Conservation (phyloP, 2,888 invertebrate species). For the Neelides folsomi region DNA sequence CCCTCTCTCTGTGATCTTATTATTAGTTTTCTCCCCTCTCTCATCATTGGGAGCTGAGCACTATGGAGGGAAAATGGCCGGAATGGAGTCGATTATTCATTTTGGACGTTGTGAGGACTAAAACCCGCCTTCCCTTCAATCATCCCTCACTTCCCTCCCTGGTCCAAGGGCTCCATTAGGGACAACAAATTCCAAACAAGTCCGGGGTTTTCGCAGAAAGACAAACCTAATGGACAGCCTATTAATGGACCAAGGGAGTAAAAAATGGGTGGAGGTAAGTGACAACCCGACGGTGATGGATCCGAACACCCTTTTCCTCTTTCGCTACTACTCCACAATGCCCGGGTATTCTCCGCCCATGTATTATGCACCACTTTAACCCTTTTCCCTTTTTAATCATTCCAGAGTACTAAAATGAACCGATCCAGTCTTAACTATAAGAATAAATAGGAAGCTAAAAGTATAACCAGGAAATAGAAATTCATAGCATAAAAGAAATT, state of each 20-base stretch:
- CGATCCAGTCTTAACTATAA: background rate
- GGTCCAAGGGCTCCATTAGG: background rate
- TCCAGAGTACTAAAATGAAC: background rate
- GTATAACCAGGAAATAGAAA: no score
- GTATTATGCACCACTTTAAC: slow-evolving; percentile 10
- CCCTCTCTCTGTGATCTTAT: no score
- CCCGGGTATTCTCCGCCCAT: slow-evolving; percentile 6
- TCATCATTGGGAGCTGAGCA: no score
- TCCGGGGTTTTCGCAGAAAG: slow-evolving; percentile 2
- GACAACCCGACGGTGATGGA: slow-evolving; percentile 27
- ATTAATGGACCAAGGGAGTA: background rate
- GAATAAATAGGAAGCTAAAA: background rate
- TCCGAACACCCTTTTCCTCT: slow-evolving; percentile 33
- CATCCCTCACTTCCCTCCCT: slow-evolving; percentile 24
- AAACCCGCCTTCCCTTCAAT: slow-evolving; percentile 33
- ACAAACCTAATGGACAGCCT: slow-evolving; percentile 4
- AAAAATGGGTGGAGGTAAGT: background rate
- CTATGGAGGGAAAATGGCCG: slow-evolving; percentile 29
- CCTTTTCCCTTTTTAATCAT: background rate
- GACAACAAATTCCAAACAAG: background rate
- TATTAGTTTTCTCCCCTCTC: no score
- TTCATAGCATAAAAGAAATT: no score
- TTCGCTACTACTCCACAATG: slow-evolving; percentile 23
- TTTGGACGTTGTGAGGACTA: slow-evolving; percentile 21
- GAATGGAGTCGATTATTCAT: slow-evolving; percentile 33